Percentiles rank a stretch among this genome's conserved stretches.
Evolutionary conservation across 2,113 vertebrate genomes (phyloP).

Genomic region (Lampris megalopsis): DNA sequence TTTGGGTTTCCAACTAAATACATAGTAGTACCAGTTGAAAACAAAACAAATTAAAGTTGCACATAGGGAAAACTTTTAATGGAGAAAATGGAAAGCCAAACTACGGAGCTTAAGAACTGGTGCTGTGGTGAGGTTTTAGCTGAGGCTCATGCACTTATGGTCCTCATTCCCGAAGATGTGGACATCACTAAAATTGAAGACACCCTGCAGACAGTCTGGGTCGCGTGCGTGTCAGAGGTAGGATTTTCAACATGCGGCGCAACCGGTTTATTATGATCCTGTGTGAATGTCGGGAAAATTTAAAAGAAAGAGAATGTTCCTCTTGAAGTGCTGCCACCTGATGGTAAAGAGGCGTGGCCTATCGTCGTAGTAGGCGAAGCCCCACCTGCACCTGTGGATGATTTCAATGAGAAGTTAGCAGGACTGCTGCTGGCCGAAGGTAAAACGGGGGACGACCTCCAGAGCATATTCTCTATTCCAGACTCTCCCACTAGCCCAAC

Average conservation of each 20-base stretch:
- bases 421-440: constrained; percentile 19
- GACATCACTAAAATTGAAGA: constrained; percentile 15
- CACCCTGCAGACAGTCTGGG: constrained; percentile 12
- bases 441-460: constrained; percentile 16
- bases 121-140: neutral
- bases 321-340: constrained; percentile 7
- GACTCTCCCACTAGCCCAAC: constrained; percentile 14
- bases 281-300: constrained; percentile 8
- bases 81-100: neutral
- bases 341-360: constrained; percentile 13
- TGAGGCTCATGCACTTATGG: neutral
- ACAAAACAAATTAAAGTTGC: neutral
- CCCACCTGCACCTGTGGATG: neutral
- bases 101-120: neutral
- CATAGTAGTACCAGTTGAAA: neutral
- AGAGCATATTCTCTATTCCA: constrained; percentile 6
- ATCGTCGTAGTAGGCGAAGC: neutral
- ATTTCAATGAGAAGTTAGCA: constrained; percentile 15
- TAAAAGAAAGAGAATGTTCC: constrained; percentile 23
- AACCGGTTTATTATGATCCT: constrained; percentile 3
- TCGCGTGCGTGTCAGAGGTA: constrained; percentile 8
- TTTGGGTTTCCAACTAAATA: neutral
- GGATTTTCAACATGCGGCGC: neutral
- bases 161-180: neutral
- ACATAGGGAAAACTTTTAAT: neutral